Evolutionary conservation across 2,888 invertebrate genomes (phyloP), one percentile per base, ranked within the genome.

Genomic region (Morpho helenor): DNA sequence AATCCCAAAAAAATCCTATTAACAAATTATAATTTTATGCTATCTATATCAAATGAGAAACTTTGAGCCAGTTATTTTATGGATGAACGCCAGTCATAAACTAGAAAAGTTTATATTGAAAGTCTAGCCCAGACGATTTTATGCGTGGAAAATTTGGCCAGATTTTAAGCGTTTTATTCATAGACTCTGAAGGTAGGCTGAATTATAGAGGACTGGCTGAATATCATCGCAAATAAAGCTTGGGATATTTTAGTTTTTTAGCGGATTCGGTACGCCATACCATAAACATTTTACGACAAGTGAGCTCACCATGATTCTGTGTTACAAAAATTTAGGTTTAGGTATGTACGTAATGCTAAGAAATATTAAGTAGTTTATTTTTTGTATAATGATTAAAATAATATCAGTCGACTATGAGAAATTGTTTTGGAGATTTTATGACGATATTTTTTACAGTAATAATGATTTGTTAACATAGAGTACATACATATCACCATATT

Each of bases 261-360:
- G 75, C 74, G 74, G 77, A 77, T 76, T 74, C 69, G 73, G 73
- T 69, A 75, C 73, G 77, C 77, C 74, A 69, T 72, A 70, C 75
- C 69, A 70, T 85, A 84, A 85, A 84, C 62, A 84, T 84, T 68
- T 84, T 80, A 84, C 74, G 75, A 80, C 71, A 68, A 72, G 77
- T 77, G 75, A 77, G 75, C 74, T 74, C 73, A 73, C 69, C 74
- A 74, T 76, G 76, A 74, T 65, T 65, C 57, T 61, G 51, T 57
- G 50, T 54, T 61, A 31, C 60, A 49, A 60, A 60, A 53, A 59
- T 65, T 63, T 61, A 58, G 59, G 63, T 59, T 51, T 61, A n/a
- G n/a, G n/a, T n/a, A 53, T 49, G 43, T 7, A 43, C 42, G 16
- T 50, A 7, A 39, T 23, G 9, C 43, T 49, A 48, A 52, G 50